These are phyloP conservation scores for Pseudobourletiella spinata DNA, from an alignment of 1,140 invertebrate species.

Conservation along the genomic window DNA sequence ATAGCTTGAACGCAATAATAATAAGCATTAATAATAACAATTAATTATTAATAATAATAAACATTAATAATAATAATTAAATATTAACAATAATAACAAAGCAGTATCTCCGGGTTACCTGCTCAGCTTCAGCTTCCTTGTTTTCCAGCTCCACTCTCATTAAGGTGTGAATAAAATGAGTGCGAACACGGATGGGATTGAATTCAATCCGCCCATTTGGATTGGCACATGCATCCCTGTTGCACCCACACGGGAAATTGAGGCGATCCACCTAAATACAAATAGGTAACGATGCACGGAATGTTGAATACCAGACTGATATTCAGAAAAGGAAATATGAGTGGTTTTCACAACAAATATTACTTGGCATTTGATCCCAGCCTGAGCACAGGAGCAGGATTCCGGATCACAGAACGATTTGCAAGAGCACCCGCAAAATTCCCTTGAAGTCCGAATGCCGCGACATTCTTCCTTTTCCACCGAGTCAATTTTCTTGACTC, in stretches of 20 bases:
- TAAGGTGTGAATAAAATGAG: conserved; percentile 92
- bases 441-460: conserved; percentile 80
- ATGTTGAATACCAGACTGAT: too few species aligned
- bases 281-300: too few species aligned
- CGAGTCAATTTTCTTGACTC: conserved; percentile 86
- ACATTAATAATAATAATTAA: too few species aligned
- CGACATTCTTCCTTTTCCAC: conserved; percentile 89
- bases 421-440: conserved; percentile 91
- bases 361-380: conserved; percentile 91
- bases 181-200: conserved; percentile 82
- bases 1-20: too few species aligned
- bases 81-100: too few species aligned
- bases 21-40: too few species aligned
- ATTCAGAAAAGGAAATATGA: neutral
- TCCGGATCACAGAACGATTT: conserved; percentile 86
- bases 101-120: conserved; percentile 25
- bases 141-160: conserved; percentile 89
- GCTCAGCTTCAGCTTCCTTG: conserved; percentile 53
- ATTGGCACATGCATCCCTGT: conserved; percentile 87
- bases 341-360: conserved; percentile 10
- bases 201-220: conserved; percentile 88
- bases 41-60: too few species aligned
- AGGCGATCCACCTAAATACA: conserved; percentile 77
- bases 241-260: conserved; percentile 94
- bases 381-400: conserved; percentile 84